These are phyloP conservation scores for Tetheella fluctuosa DNA, from an alignment of 2,888 invertebrate species.

Conservation along the genomic window DNA sequence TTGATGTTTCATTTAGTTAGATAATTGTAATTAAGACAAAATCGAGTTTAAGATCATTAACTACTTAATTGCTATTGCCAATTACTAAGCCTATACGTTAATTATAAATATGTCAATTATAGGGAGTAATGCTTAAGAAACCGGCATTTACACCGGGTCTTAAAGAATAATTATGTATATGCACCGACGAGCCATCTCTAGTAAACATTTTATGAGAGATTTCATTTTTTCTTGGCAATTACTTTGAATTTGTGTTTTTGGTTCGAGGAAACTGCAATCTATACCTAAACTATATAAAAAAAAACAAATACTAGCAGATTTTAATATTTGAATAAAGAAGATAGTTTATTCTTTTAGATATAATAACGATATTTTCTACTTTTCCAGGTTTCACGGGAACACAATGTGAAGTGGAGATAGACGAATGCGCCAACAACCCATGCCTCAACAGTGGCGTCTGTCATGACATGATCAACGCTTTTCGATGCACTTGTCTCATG, in stretches of 20 bases:
- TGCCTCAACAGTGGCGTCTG: constrained; percentile 95
- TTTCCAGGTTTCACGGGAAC: constrained; percentile 92
- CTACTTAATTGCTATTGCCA: too few species aligned
- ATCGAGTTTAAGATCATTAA: too few species aligned
- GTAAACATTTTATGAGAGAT: background rate
- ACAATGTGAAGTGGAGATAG: constrained; percentile 95
- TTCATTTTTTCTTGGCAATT: background rate
- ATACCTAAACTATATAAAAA: too few species aligned
- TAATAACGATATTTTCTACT: constrained; percentile 23
- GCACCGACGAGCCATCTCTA: background rate
- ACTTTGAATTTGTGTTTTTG: background rate
- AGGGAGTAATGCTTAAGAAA: background rate
- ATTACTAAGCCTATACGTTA: background rate
- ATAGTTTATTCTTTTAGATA: too few species aligned
- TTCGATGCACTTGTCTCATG: constrained; percentile 93
- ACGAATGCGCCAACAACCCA: constrained; percentile 94
- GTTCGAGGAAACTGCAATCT: too few species aligned
- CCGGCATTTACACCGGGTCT: background rate
- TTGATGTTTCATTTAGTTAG: background rate
- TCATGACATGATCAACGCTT: constrained; percentile 94
- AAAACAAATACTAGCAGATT: too few species aligned
- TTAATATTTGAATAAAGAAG: too few species aligned
- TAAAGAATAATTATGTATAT: background rate
- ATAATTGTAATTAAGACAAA: too few species aligned
- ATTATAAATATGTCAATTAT: background rate